Percentiles rank a stretch among this genome's conserved stretches.
These are phyloP conservation scores for Bacillus rossius DNA, from an alignment of 1,140 invertebrate genomes.

Conservation along the genomic window DNA sequence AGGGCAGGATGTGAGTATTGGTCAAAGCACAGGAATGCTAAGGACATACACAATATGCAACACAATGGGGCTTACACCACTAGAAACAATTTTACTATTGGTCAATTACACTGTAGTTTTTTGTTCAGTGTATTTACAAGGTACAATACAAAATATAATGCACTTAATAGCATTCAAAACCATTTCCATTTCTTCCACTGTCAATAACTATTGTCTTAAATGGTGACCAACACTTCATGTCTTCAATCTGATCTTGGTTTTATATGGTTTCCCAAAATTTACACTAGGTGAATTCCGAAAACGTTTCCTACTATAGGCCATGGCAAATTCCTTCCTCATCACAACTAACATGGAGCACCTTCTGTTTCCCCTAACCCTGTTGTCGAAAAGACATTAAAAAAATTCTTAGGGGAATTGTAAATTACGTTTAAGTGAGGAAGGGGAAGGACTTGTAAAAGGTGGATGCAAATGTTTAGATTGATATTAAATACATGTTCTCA, in stretches of 20 bases:
- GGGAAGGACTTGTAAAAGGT: no score
- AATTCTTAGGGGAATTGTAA: no score
- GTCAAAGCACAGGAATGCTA: slow-evolving; percentile 17
- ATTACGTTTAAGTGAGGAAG: no score
- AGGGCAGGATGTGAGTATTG: slow-evolving; percentile 2
- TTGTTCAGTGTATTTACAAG: neutral
- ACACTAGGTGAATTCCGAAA: no score
- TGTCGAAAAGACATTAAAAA: no score
- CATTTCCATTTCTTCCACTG: neutral
- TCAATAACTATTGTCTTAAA: neutral
- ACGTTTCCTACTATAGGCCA: no score
- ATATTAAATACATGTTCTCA: no score
- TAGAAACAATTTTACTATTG: neutral
- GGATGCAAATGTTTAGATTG: no score
- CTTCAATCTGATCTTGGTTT: neutral
- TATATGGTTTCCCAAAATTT: neutral
- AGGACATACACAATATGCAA: slow-evolving; percentile 2
- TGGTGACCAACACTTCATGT: neutral
- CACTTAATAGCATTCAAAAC: neutral
- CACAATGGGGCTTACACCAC: slow-evolving; percentile 14
- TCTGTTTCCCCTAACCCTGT: no score
- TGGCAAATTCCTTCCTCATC: no score
- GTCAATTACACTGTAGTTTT: neutral
- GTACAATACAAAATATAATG: neutral
- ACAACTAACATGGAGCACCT: no score